Base-by-base conservation (phyloP, 2,888 invertebrate genomes). In the Drosophila melanosoma region DNA sequence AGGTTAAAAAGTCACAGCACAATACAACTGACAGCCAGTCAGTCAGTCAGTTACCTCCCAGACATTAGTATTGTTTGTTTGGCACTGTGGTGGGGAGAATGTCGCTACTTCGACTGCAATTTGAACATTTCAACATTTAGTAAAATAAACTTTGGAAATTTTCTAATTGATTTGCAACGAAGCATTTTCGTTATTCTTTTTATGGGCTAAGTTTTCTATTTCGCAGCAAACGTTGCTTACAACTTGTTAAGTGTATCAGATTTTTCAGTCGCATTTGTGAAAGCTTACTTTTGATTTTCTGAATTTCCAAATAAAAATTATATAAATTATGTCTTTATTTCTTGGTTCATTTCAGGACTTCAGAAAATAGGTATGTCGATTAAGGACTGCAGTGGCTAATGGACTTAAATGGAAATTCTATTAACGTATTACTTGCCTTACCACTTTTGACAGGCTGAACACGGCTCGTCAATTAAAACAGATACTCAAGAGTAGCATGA, bases 1-100 rank as follows among this genome's bases (percentile, higher is more conserved):
- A 83, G 81, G 88, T 85, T 90, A 89, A 91, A 87, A 91, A 91
- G 91, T 91, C 91, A 90, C 79, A 88, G 82, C 79, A 69, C 76
- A 82, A 79, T 69, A 79, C 82, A 75, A 84, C 87, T 90, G 89
- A 88, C 85, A 86, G 88, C 77, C 81, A 87, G 89, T 87, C 89
- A 87, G 78, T 81, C 78, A 76, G 71, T 42, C 65, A 45, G 67
- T 77, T 78, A 81, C 81, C 68, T 73, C 56, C 72, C 79, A 76
- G 76, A 84, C 87, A 84, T 84, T 89, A 82, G 82, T 60, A 71
- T 69, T 86, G 53, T 72, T 33, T 58, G 33, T 49, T 54, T 32
- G 32, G n/a, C 20, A 38, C 29, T 54, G 71, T 26, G 52, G 60
- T 60, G 69, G 61, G 23, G 42, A 38, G 52, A 38, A 38, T 53